Base-by-base conservation (phyloP, 2,797 vertebrate genomes). In the Eospalax fontanierii region DNA sequence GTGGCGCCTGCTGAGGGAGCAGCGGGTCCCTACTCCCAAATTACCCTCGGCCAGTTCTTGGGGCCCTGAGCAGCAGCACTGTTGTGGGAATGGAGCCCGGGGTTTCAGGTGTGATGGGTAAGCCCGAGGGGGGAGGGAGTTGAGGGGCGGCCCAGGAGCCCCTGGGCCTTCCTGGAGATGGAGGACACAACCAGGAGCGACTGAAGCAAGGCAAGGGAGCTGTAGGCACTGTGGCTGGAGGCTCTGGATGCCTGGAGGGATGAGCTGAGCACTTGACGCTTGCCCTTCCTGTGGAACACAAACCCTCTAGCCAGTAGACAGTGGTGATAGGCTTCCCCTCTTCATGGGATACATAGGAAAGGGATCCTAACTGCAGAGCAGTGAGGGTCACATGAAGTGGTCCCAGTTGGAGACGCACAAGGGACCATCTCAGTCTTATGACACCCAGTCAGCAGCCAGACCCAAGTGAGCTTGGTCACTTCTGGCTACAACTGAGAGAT, bases 21-120 rank as follows among this genome's bases (percentile, higher is more conserved):
- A 54, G 50, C 26, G 16, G 66, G 63, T 28, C 63, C 28, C 19
- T 18, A 18, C 35, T 38, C 35, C 18, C 10, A n/a, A 14, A 15
- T 1, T 21, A 30, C 0, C 0, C 16, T 46, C 7, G 16, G 1
- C 21, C 2, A 4, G 22, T 7, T 3, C 57, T 54, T 4, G 14
- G 84, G 8, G 30, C 84, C 78, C 12, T 2, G 28, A 28, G 4
- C 15, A 2, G 35, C 57, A 33, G 35, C 40, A 26, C 2, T 46
- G 16, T 3, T 1, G 12, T 33, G 21, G 63, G 50, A 24, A 38
- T 0, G 1, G 28, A 68, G 86, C 12, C 75, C 19, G 14, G 2
- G 6, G 54, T n/a, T 46, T 66, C 26, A 11, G 21, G 28, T 6
- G 14, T 3, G n/a, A 40, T 50, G 26, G 26, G 33, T 43, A 38